Conservation (phyloP, 2,113 vertebrate species). For the Clarias magur region DNA sequence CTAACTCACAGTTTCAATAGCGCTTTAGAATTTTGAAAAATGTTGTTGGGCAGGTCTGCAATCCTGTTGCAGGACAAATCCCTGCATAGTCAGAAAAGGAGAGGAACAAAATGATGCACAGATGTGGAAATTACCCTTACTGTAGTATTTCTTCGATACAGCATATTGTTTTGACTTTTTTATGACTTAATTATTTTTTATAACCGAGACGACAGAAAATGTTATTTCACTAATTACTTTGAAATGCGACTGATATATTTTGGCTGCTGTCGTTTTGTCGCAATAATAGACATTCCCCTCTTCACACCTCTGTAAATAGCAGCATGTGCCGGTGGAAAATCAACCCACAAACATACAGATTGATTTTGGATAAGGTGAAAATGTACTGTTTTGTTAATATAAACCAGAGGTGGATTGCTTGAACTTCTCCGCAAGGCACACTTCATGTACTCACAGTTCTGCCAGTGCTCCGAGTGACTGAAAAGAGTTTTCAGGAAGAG, state of each 20-base stretch:
- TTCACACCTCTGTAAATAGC: background rate
- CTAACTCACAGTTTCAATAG: conserved; percentile 79
- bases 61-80: conserved; percentile 76
- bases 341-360: background rate
- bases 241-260: too few species aligned
- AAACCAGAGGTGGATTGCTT: background rate
- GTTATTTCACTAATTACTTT: too few species aligned
- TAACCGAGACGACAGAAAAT: too few species aligned
- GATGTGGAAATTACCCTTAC: too few species aligned
- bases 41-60: conserved; percentile 64
- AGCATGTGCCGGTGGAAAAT: background rate
- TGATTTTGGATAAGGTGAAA: background rate
- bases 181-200: too few species aligned
- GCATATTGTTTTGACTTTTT: too few species aligned
- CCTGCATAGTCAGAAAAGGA: conserved; percentile 54
- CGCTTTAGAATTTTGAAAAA: conserved; percentile 73
- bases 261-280: too few species aligned
- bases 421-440: background rate
- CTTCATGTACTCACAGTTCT: conserved; percentile 69
- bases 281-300: too few species aligned
- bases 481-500: conserved; percentile 78
- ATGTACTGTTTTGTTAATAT: background rate
- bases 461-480: conserved; percentile 74
- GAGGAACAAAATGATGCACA: background rate
- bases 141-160: too few species aligned